Conservation (phyloP, 2,888 invertebrate genomes). For the Phlogophora meticulosa region DNA sequence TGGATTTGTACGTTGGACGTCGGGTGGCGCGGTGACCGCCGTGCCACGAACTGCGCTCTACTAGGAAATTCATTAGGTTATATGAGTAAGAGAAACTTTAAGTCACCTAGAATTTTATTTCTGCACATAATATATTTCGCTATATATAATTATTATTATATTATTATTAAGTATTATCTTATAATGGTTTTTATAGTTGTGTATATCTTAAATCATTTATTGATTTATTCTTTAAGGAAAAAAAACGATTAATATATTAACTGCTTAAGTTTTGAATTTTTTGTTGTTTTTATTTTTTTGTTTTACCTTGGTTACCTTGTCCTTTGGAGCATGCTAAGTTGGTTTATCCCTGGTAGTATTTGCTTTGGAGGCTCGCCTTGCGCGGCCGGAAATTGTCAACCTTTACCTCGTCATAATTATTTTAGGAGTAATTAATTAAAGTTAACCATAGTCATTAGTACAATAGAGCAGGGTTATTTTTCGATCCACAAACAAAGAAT, state of each 20-base stretch:
- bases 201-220: constrained; percentile 91
- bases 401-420: constrained; percentile 90
- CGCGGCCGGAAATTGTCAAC: constrained; percentile 87
- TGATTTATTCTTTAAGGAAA: constrained; percentile 90
- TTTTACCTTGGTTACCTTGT: constrained; percentile 80
- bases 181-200: constrained; percentile 91
- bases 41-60: constrained; percentile 81
- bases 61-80: constrained; percentile 90
- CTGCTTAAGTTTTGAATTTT: constrained; percentile 90
- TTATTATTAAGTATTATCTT: constrained; percentile 91
- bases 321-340: constrained; percentile 81
- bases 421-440: constrained; percentile 90
- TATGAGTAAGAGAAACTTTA: constrained; percentile 90
- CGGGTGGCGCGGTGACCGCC: constrained; percentile 76
- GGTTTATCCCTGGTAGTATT: constrained; percentile 75
- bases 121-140: constrained; percentile 91
- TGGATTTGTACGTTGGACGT: constrained; percentile 88
- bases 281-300: constrained; percentile 87
- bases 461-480: constrained; percentile 91
- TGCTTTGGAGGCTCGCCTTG: constrained; percentile 77
- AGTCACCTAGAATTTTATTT: constrained; percentile 92
- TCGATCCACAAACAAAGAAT: constrained; percentile 90
- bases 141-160: constrained; percentile 91
- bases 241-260: constrained; percentile 91
- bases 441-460: constrained; percentile 90